Base-by-base conservation (phyloP, 2,888 invertebrate genomes). In the Xiphydria camelus region DNA sequence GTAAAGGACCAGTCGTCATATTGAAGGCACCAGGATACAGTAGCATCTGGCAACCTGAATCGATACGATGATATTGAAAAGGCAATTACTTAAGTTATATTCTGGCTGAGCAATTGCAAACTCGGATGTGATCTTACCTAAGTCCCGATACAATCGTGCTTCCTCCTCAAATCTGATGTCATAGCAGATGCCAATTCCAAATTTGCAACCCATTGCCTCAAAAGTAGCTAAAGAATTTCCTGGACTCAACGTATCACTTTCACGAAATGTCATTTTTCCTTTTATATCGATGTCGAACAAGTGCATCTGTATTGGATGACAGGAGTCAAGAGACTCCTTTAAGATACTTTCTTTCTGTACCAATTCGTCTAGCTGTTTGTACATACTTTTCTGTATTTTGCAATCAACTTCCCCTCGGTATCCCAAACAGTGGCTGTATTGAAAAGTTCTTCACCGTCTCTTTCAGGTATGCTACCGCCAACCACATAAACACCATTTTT, bases 271-370 rank as follows among this genome's bases (percentile, higher is more conserved):
- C n/a, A 96, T 90, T 67, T 91, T 89, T 29, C 88, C 90, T 38
- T 94, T 94, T 39, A 98, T 89, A 72, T 96, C 91, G 61, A 98
- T 95, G 76, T 98, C 96, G 76, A 97, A 97, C 34, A 97, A 80
- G 76, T 97, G 97, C 72, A 95, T 82, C 91, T 92, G 73, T 23
- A n/a, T n/a, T n/a, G n/a, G n/a, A n/a, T n/a, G n/a, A n/a, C n/a
- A n/a, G n/a, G n/a, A n/a, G n/a, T n/a, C n/a, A n/a, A n/a, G n/a
- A n/a, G n/a, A n/a, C n/a, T n/a, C n/a, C n/a, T n/a, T n/a, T n/a
- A n/a, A n/a, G n/a, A n/a, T n/a, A n/a, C n/a, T n/a, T n/a, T n/a
- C n/a, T n/a, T n/a, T n/a, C n/a, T n/a, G n/a, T n/a, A n/a, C n/a
- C n/a, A n/a, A n/a, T n/a, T n/a, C n/a, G n/a, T n/a, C n/a, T n/a